Base-by-base conservation (phyloP, 2,888 invertebrate genomes). In the Hanleya hanleyi region DNA sequence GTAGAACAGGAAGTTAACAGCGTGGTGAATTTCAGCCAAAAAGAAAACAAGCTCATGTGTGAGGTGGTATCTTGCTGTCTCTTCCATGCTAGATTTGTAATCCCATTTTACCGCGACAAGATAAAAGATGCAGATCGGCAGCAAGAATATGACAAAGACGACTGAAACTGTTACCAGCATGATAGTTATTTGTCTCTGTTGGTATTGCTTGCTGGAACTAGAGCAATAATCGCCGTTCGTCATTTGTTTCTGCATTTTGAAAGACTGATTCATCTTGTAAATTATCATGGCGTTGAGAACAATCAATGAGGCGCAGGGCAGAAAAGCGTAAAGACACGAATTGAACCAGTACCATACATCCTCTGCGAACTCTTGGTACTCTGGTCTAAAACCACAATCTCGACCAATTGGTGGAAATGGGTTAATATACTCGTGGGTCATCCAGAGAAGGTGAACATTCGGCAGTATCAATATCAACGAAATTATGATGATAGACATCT, bases 1-100 rank as follows among this genome's bases (percentile, higher is more conserved):
- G 37, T 64, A 64, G 38, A 64, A 37, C 18, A 64, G 38, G 26
- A 64, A 64, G 38, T 64, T 64, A 15, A 64, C 38, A 22, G 64
- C 64, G 38, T 64, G 64, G 35, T 64, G 35, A 12, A 37, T 12
- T 22, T 64, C 38, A 1, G 64, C 64, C 18, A 64, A n/a, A 26
- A 37, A 37, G 38, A 37, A 37, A 4, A 64, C 35, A 35, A 64
- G 35, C 26, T 64, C 64, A 4, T n/a, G 18, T n/a, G 38, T 26
- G 3, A 64, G 37, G 18, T 22, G 22, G 5, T 37, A 37, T 35
- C 64, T 18, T 22, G 64, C 64, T 22, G 2, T 1, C 22, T 64
- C 64, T 2, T 15, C 15, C 2, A 3, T 15, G 5, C 15, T 64
- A 15, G 47, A 41, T 26, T 35, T 35, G 22, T 35, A 37, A 9